phyloP scores from a whole-genome alignment of 2,113 vertebrate species.

The Dolichotis patagonum region DNA sequence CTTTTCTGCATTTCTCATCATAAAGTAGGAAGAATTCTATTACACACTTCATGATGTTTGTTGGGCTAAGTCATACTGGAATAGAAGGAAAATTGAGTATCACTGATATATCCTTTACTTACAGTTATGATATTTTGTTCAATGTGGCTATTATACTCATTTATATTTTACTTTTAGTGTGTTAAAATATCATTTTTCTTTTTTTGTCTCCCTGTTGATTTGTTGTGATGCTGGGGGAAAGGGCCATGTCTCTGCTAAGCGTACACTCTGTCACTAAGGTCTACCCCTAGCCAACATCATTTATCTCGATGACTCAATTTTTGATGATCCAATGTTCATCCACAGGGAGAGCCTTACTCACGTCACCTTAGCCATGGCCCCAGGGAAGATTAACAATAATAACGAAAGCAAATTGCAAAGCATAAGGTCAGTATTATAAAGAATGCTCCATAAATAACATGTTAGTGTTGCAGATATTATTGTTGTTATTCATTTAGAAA shows the following conservation, averaged over 20 bases:
- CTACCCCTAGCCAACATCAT: background rate
- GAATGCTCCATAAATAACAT: background rate
- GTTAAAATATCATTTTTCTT: background rate
- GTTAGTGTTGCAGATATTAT: background rate
- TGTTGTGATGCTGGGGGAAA: background rate
- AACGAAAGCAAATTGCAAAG: slow-evolving; percentile 37
- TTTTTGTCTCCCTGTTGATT: background rate
- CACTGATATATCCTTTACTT: background rate
- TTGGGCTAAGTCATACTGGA: background rate
- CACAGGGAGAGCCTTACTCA: background rate
- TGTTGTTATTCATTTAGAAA: slow-evolving; percentile 1
- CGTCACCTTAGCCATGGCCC: background rate
- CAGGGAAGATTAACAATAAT: slow-evolving; percentile 45
- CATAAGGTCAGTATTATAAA: background rate
- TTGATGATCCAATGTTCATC: background rate
- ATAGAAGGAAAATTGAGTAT: background rate
- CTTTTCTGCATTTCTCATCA: background rate
- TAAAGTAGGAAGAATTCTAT: background rate
- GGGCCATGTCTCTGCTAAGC: background rate
- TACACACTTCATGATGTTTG: background rate
- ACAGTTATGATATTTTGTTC: slow-evolving; percentile 2
- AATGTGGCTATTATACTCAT: background rate
- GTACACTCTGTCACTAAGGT: background rate
- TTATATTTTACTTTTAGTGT: background rate
- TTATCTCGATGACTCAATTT: slow-evolving; percentile 45